phyloP scores from a whole-genome alignment of 1,140 invertebrate genomes.

The Drosophila tani region DNA sequence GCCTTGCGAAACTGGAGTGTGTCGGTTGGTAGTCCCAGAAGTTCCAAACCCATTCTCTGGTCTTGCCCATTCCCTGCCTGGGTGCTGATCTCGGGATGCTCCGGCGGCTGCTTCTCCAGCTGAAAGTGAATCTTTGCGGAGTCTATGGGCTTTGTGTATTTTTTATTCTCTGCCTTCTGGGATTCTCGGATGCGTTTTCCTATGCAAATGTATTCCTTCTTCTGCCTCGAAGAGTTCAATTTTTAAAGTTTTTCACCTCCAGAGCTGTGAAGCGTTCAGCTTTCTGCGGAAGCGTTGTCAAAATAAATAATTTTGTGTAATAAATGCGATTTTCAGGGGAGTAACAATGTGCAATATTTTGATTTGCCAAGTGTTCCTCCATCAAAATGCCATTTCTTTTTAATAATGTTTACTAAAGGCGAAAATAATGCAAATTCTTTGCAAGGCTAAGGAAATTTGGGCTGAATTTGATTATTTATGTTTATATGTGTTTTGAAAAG shows the following conservation, averaged over 20 bases:
- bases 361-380: too few species aligned
- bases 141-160: too few species aligned
- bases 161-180: not conserved
- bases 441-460: too few species aligned
- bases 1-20: slow-evolving; percentile 21
- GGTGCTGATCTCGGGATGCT: not conserved
- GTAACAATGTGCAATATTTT: too few species aligned
- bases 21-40: not conserved
- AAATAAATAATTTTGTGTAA: not conserved
- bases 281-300: slow-evolving; percentile 4
- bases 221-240: not conserved
- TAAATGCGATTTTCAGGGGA: not conserved
- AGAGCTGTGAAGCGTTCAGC: not conserved
- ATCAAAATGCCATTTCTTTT: too few species aligned
- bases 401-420: too few species aligned
- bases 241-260: not conserved
- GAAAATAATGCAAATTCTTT: too few species aligned
- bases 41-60: not conserved
- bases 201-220: slow-evolving; percentile 5
- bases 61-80: not conserved
- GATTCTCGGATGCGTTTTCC: not conserved
- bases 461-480: too few species aligned
- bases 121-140: slow-evolving; percentile 4
- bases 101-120: not conserved
- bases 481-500: too few species aligned